Evolutionary conservation across 2,888 invertebrate genomes (phyloP).

Genomic region (Ametastegia equiseti): DNA sequence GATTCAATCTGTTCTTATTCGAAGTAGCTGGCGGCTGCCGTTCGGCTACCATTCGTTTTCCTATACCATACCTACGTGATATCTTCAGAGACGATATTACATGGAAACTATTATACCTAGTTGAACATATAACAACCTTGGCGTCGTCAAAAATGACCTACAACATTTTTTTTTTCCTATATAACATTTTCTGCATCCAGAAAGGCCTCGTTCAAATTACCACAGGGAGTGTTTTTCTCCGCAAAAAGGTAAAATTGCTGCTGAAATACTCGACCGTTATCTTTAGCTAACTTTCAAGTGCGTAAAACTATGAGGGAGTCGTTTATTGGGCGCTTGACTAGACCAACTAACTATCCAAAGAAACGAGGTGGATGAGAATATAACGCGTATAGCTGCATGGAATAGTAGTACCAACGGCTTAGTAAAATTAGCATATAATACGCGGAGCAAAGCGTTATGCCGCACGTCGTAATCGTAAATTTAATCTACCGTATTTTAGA

Average conservation of each 20-base stretch:
- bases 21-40: neutral
- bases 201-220: neutral
- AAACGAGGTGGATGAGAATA: conserved; percentile 1
- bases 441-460: neutral
- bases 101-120: too few species aligned
- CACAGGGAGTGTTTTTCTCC: neutral
- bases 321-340: conserved; percentile 3
- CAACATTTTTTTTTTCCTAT: neutral
- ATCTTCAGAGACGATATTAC: too few species aligned
- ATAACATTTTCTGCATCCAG: neutral
- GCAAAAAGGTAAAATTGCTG: neutral
- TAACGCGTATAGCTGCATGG: neutral
- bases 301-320: conserved; percentile 16
- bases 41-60: neutral
- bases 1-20: conserved; percentile 44
- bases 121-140: conserved; percentile 20
- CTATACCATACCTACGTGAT: neutral
- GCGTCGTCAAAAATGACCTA: conserved; percentile 28
- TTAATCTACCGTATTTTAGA: conserved; percentile 2
- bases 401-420: neutral
- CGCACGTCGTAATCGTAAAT: conserved; percentile 1
- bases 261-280: neutral
- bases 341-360: neutral
- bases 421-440: conserved; percentile 67
- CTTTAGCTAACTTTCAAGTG: neutral